phyloP scores from a whole-genome alignment of 1,140 invertebrate species.

The Heliconius hermathena region DNA sequence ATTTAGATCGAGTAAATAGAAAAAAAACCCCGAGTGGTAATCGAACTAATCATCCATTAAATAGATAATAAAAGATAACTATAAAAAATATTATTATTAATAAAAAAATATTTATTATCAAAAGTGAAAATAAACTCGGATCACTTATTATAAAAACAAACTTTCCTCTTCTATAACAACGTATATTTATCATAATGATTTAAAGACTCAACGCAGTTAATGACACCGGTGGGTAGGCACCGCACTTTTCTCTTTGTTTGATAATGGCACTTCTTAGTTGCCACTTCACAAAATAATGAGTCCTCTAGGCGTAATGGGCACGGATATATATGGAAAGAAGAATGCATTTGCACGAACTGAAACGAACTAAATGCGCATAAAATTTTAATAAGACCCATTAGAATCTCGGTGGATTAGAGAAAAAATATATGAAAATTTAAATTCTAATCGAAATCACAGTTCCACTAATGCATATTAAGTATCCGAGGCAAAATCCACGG shows the following conservation, averaged over 20 bases:
- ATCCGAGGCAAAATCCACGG: slow-evolving; percentile 28
- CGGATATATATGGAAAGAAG: slow-evolving; percentile 40
- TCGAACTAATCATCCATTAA: not conserved
- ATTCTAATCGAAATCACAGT: slow-evolving; percentile 37
- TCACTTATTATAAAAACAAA: not conserved
- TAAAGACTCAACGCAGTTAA: slow-evolving; percentile 28
- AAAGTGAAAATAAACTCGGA: not conserved
- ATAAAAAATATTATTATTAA: too few relatives aligned
- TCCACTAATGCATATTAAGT: slow-evolving; percentile 35
- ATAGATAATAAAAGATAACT: too few relatives aligned
- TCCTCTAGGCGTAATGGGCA: slow-evolving; percentile 40
- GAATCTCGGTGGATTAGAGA: slow-evolving; percentile 42
- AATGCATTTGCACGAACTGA: slow-evolving; percentile 41
- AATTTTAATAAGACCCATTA: slow-evolving; percentile 45
- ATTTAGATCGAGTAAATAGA: too few relatives aligned
- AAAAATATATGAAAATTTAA: slow-evolving; percentile 41
- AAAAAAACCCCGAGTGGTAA: not conserved
- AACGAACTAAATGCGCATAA: slow-evolving; percentile 39
- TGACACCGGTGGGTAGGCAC: slow-evolving; percentile 29
- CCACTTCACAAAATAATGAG: slow-evolving; percentile 32
- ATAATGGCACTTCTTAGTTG: slow-evolving; percentile 37
- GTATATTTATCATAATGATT: slow-evolving; percentile 24
- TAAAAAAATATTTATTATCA: not conserved
- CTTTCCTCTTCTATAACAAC: not conserved
- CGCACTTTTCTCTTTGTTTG: slow-evolving; percentile 39